Evolutionary conservation across 2,113 vertebrate genomes (phyloP), one percentile per base, ranked within the genome.

Genomic region (Rallus limicola): DNA sequence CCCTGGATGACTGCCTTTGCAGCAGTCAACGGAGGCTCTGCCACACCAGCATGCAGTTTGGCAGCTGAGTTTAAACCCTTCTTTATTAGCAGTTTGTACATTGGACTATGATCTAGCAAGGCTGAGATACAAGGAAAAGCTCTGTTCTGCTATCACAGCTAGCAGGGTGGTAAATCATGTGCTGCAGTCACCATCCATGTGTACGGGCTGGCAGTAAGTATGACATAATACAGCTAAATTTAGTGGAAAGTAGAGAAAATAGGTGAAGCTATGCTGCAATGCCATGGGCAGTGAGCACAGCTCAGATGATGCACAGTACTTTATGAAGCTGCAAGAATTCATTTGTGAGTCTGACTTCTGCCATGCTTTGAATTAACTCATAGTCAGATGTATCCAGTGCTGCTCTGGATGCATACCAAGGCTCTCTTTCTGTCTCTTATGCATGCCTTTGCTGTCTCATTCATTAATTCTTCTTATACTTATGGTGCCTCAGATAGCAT

Each of bases 191-290:
- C 53, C 34, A 28, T 75, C 52, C 65, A 25, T 68, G 42, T 48
- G 16, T 48, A 50, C 5, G 64, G 74, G 53, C 44, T 87, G 77
- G 65, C 60, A 79, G 42, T 52, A 71, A 36, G 34, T 36, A 14
- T 93, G 89, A 89, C 65, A 48, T 82, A 82, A 86, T 53, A n/a
- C 38, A 71, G 53, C 65, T 95, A 93, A 81, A 93, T 92, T 79
- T 82, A 92, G 91, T 56, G 56, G 56, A 60, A 86, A 92, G 52
- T n/a, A 86, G 56, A 36, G 74, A 93, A 94, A 83, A 91, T 68
- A 77, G 29, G 11, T 91, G 72, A 82, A 84, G 79, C 26, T 71
- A 25, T 65, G 77, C 53, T 69, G 65, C 69, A 81, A 68, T 95
- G 83, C 74, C 53, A 64, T 44, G 38, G 31, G 77, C 81, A 86